Conservation (phyloP, 2,888 invertebrate species). For the Dynastes maya region DNA sequence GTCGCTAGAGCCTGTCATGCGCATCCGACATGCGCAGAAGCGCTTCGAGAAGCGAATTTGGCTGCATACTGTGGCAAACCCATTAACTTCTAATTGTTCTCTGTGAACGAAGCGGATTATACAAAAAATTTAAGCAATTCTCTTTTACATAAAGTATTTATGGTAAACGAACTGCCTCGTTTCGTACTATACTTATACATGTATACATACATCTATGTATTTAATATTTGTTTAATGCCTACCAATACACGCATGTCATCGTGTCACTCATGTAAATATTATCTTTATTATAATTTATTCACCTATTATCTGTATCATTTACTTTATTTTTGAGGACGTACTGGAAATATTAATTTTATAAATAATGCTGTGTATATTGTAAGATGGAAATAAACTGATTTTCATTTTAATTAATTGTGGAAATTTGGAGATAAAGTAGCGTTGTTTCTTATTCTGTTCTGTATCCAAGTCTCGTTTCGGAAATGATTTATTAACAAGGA, state of each 20-base stretch:
- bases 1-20: conserved; percentile 99
- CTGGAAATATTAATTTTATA: conserved; percentile 26
- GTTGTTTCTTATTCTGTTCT: too few relatives aligned
- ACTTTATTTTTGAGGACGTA: conserved; percentile 28
- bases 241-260: not conserved
- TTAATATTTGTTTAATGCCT: conserved; percentile 16
- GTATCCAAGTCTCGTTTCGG: not conserved
- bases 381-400: conserved; percentile 14
- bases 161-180: conserved; percentile 19
- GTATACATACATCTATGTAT: not conserved
- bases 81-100: conserved; percentile 87
- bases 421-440: not conserved
- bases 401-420: not conserved
- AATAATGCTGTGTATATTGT: conserved; percentile 11
- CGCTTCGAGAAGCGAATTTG: conserved; percentile 96
- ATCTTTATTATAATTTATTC: conserved; percentile 33
- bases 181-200: not conserved
- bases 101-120: conserved; percentile 2
- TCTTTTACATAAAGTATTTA: conserved; percentile 21
- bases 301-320: conserved; percentile 5
- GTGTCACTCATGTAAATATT: conserved; percentile 34
- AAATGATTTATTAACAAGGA: too few relatives aligned
- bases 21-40: conserved; percentile 98
- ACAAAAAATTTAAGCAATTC: conserved; percentile 33
- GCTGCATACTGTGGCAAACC: conserved; percentile 97